Evolutionary conservation across 2,113 vertebrate genomes (phyloP), one percentile per base, ranked within the genome.

Genomic region (Eurypyga helias): DNA sequence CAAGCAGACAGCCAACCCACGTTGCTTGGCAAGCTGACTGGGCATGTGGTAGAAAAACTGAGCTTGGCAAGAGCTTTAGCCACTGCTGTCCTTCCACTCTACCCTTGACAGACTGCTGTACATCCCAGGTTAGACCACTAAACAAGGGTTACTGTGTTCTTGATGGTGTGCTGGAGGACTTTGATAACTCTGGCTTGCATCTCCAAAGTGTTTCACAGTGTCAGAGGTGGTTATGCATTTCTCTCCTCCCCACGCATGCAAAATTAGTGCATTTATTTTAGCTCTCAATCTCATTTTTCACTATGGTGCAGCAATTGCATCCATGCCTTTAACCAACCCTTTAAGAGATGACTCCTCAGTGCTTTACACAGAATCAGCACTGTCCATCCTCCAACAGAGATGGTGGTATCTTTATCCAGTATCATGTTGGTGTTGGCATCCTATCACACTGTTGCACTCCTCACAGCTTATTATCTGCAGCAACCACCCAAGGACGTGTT

Each of bases 361-460:
- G 17, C 21, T n/a, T 64, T 2, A 5, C 23, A 13, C 15, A 33
- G 36, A 17, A 20, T 16, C 81, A 55, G 9, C 1, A 1, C 24
- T 45, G 13, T 51, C 36, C 62, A 28, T 46, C 38, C 3, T 82
- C 52, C 11, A 3, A 16, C 10, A 45, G 24, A 82, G 38, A 10
- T 26, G 46, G 10, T 9, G 43, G 33, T 29, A 15, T 31, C 36
- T 71, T 82, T n/a, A 34, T 36, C 21, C n/a, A 10, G n/a, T 26
- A 6, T 31, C 12, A 5, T 18, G 24, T 31, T 46, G 45, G 7
- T 13, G 49, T 16, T 52, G 60, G 54, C 34, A 26, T 54, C 1
- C 0, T 10, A 9, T 51, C 9, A 1, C 31, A 1, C 2, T 17
- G 6, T 17, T 45, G 17, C 6, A 33, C 31, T 36, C 46, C 60